These are phyloP conservation scores for Turritopsis rubra DNA, from an alignment of 30 jellyfish, hydroid and myxozoan species.

Conservation along the genomic window DNA sequence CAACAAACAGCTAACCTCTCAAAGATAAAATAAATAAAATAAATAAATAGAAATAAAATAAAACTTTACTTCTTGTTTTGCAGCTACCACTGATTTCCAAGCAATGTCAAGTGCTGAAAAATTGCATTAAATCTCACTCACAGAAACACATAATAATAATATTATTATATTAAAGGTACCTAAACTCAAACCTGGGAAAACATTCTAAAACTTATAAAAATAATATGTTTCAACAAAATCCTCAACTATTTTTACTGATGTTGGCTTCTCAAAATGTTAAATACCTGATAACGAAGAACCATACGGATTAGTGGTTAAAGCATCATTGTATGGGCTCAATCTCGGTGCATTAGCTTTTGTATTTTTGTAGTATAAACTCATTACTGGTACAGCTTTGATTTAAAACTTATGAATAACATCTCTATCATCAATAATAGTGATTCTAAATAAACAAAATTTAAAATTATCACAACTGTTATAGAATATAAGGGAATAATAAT, in stretches of 20 bases:
- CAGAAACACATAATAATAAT: neutral
- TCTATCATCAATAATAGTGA: neutral
- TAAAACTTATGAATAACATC: neutral
- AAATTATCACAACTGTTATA: neutral
- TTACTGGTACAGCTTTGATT: neutral
- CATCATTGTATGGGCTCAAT: neutral
- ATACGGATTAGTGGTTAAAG: neutral
- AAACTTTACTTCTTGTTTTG: slow-evolving; percentile 57
- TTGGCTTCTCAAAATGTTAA: too few species aligned
- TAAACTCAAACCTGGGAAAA: neutral
- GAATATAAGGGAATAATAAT: too few species aligned
- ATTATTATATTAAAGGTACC: neutral
- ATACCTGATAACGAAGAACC: neutral
- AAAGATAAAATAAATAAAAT: neutral
- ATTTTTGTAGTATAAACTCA: neutral
- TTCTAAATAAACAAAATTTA: neutral
- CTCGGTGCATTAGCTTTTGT: neutral
- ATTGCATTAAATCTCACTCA: neutral
- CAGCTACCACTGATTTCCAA: slow-evolving; percentile 59
- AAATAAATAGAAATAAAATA: neutral
- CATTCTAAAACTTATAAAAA: neutral
- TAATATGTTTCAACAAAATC: too few species aligned
- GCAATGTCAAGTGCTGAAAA: slow-evolving; percentile 60
- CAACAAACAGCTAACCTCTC: neutral
- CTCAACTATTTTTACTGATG: too few species aligned